Conservation (phyloP, 1,140 invertebrate species). For the Aphidius gifuensis region DNA sequence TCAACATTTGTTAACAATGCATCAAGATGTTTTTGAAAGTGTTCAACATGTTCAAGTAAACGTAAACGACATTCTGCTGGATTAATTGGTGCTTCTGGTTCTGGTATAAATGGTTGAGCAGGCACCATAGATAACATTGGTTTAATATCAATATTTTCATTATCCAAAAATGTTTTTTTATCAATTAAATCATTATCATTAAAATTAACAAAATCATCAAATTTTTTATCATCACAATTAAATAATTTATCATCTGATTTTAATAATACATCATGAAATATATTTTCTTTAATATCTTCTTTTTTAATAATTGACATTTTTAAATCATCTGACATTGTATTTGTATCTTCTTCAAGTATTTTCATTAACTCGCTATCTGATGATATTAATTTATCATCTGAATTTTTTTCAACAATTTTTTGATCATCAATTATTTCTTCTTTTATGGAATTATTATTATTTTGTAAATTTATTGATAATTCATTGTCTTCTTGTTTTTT, state of each 20-base stretch:
- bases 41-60: slow-evolving; percentile 73
- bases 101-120: slow-evolving; percentile 57
- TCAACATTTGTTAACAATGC: slow-evolving; percentile 72
- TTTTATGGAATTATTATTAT: neutral
- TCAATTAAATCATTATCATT: neutral
- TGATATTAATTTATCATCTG: slow-evolving; percentile 47
- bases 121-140: slow-evolving; percentile 21
- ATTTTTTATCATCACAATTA: neutral
- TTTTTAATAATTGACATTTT: slow-evolving; percentile 35
- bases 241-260: neutral
- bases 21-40: slow-evolving; percentile 70
- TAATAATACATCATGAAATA: too few relatives aligned
- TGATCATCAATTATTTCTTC: slow-evolving; percentile 33
- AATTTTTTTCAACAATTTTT: slow-evolving; percentile 35
- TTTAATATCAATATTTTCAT: slow-evolving; percentile 6
- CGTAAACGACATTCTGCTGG: slow-evolving; percentile 72
- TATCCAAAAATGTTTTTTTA: neutral
- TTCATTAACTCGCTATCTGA: slow-evolving; percentile 52
- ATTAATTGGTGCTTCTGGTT: slow-evolving; percentile 79
- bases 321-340: slow-evolving; percentile 40
- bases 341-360: slow-evolving; percentile 49
- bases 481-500: slow-evolving; percentile 25
- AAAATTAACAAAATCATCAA: neutral
- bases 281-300: slow-evolving; percentile 15
- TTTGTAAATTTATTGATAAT: slow-evolving; percentile 22